Evolutionary conservation across 2,113 vertebrate species (phyloP).

Genomic region (Grammomys surdaster): DNA sequence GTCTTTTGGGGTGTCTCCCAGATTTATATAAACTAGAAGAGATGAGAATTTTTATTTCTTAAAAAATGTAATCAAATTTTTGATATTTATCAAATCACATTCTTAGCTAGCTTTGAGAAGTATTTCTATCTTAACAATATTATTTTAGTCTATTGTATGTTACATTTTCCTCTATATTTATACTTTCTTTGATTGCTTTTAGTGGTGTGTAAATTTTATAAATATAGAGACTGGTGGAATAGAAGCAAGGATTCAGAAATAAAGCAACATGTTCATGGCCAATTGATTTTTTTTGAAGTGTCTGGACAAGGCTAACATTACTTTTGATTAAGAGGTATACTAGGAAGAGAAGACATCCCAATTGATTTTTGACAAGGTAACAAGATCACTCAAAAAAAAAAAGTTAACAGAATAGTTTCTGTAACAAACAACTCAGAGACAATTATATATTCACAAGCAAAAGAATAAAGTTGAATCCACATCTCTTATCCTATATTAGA

Average conservation of each 20-base stretch:
- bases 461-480: background rate
- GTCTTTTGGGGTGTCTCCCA: too few species aligned
- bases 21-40: too few species aligned
- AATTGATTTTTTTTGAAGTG: background rate
- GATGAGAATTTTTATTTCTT: too few species aligned
- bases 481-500: background rate
- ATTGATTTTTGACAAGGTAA: constrained; percentile 26
- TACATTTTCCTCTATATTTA: too few species aligned
- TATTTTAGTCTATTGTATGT: too few species aligned
- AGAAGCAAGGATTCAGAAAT: background rate
- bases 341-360: background rate
- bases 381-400: background rate
- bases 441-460: background rate
- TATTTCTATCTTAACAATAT: too few species aligned
- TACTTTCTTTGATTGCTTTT: too few species aligned
- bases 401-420: background rate
- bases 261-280: background rate
- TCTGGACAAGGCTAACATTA: background rate
- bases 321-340: background rate
- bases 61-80: too few species aligned
- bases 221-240: background rate
- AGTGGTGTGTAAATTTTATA: background rate
- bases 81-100: too few species aligned
- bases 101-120: too few species aligned
- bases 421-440: background rate